Evolutionary conservation across 2,113 vertebrate genomes (phyloP).

Genomic region (Rhineura floridana): DNA sequence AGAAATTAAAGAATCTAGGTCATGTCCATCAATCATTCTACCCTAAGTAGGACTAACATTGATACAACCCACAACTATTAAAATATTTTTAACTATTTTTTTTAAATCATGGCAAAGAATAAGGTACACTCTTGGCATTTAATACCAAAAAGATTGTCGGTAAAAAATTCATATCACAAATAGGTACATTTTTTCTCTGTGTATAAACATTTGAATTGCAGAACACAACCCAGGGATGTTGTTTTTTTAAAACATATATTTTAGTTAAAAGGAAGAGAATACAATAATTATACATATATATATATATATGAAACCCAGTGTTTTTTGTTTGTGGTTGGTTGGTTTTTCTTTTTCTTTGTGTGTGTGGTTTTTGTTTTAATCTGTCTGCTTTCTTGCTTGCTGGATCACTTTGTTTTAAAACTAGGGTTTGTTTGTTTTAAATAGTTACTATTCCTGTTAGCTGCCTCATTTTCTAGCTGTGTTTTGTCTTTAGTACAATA

Average conservation of each 20-base stretch:
- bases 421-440: background rate
- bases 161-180: background rate
- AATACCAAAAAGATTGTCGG: background rate
- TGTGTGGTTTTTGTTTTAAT: too few relatives aligned
- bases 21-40: too few relatives aligned
- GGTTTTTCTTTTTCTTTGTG: too few relatives aligned
- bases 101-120: background rate
- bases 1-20: too few relatives aligned
- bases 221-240: background rate
- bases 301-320: too few relatives aligned
- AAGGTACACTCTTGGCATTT: background rate
- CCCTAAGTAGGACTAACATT: too few relatives aligned
- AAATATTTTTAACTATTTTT: too few relatives aligned
- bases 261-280: too few relatives aligned
- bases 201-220: background rate
- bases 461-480: background rate
- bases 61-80: too few relatives aligned
- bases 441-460: background rate
- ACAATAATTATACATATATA: too few relatives aligned
- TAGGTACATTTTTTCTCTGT: background rate
- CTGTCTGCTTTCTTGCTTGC: background rate
- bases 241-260: too few relatives aligned
- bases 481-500: background rate
- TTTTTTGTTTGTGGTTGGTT: too few relatives aligned
- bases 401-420: constrained; percentile 6